Percentiles rank a stretch among this genome's conserved stretches.
Evolutionary conservation across 2,888 invertebrate genomes (phyloP).

Genomic region (Netelia fuscicornis): DNA sequence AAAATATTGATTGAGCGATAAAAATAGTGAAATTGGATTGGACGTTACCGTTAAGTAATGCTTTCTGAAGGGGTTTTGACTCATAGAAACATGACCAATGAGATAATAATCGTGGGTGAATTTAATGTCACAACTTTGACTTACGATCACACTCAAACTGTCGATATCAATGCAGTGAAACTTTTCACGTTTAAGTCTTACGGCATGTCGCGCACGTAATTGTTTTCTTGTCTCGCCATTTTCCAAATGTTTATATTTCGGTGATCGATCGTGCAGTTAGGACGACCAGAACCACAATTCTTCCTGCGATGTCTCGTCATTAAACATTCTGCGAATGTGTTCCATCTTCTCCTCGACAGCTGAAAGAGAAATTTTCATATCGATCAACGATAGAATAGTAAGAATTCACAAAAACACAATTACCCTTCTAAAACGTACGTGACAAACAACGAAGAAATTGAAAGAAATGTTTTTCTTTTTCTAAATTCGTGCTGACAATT

Average conservation of each 20-base stretch:
- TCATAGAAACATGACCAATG: constrained; percentile 71
- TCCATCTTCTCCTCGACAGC: not conserved
- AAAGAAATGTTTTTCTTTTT: not conserved
- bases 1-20: not conserved
- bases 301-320: constrained; percentile 65
- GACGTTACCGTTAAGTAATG: constrained; percentile 34
- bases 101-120: constrained; percentile 86
- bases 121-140: constrained; percentile 80
- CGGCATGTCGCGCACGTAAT: constrained; percentile 80
- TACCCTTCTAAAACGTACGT: not conserved
- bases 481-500: not conserved
- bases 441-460: not conserved
- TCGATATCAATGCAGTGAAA: constrained; percentile 84
- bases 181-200: constrained; percentile 82
- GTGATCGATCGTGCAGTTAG: constrained; percentile 31
- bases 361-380: constrained; percentile 45
- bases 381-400: not conserved
- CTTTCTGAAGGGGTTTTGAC: constrained; percentile 71
- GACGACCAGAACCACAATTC: constrained; percentile 60
- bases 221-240: constrained; percentile 69
- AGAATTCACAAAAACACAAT: not conserved
- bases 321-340: too few species aligned
- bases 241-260: not conserved
- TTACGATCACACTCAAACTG: constrained; percentile 83
- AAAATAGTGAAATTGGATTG: not conserved